Evolutionary conservation across 2,888 invertebrate species (phyloP).

Genomic region (Ptychoptera contaminata): DNA sequence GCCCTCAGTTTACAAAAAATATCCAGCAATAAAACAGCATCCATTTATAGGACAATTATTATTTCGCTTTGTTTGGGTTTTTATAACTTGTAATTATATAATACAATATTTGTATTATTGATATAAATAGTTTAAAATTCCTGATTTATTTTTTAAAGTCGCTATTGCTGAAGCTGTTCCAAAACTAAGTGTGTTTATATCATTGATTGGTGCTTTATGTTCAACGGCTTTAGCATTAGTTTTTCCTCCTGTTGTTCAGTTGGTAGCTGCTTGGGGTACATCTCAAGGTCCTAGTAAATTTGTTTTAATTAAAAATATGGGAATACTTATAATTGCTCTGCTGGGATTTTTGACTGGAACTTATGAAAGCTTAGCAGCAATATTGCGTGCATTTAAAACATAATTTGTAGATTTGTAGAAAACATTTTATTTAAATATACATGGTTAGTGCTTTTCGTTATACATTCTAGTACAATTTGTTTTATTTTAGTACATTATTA

Average conservation of each 20-base stretch:
- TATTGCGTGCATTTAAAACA: conserved; percentile 24
- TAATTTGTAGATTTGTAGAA: neutral
- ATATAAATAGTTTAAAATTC: neutral
- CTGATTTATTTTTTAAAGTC: conserved; percentile 40
- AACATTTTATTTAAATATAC: no score
- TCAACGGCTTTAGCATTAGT: conserved; percentile 75
- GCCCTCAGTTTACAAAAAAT: conserved; percentile 45
- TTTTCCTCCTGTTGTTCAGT: conserved; percentile 75
- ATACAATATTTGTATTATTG: neutral
- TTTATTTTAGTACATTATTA: no score
- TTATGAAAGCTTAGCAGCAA: conserved; percentile 51
- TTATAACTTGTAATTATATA: conserved; percentile 65
- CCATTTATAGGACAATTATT: conserved; percentile 48
- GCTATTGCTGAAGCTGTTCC: conserved; percentile 74
- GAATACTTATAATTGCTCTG: conserved; percentile 50
- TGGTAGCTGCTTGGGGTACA: conserved; percentile 50
- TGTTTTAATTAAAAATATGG: conserved; percentile 39
- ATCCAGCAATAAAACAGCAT: conserved; percentile 37
- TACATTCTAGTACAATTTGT: no score
- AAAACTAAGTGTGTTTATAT: conserved; percentile 72
- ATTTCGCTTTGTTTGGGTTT: conserved; percentile 55
- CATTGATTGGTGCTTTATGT: conserved; percentile 80
- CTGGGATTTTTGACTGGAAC: conserved; percentile 60
- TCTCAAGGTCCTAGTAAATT: conserved; percentile 33
- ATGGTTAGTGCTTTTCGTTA: no score